Evolutionary conservation across 1,140 invertebrate genomes (phyloP), one percentile per base, ranked within the genome.

Genomic region (Drosophila kohkoa): DNA sequence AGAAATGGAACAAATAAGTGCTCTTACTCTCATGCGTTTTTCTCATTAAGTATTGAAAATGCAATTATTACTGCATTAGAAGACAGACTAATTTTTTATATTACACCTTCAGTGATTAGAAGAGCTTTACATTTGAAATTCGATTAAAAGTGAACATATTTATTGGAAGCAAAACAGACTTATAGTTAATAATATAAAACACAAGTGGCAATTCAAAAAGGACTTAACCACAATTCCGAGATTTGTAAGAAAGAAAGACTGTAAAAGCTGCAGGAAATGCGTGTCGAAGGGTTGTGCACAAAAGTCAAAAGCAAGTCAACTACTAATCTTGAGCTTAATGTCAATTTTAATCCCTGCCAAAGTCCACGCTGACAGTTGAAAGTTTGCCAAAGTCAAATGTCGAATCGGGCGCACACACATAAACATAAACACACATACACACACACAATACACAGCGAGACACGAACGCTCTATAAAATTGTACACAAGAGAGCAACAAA

Each of bases 321-420:
- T 88, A 85, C 85, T 90, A 88, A 88, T 88, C 85, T 78, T 75
- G 70, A 59, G 85, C 78, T 90, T 86, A 89, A 81, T 68, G 78
- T 79, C 68, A 66, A 75, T 65, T 81, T 85, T 88, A 88, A 81
- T 85, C 68, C 86, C 68, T 46, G 45, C n/a, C 65, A 73, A 81
- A 81, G 71, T 85, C 86, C 54, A 76, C 68, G 75, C 58, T 79
- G 86, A 81, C 85, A 88, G 75, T 73, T 69, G 74, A 78, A 85
- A 78, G 67, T 79, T 88, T 74, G 64, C 58, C 77, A 77, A 77
- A 70, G 52, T 20, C 16, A 75, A 78, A 78, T 82, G 76, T 88
- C 77, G 54, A 77, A 60, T 63, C 20, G 65, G 48, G 8, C 45
- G 2, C 48, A 69, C 60, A 45, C 64, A 54, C 54, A 70, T 45